A percentile compares a stretch with the other conserved stretches of the same genome.
Evolutionary conservation across 2,113 vertebrate species (phyloP).

Genomic region (Anthoscopus minutus): DNA sequence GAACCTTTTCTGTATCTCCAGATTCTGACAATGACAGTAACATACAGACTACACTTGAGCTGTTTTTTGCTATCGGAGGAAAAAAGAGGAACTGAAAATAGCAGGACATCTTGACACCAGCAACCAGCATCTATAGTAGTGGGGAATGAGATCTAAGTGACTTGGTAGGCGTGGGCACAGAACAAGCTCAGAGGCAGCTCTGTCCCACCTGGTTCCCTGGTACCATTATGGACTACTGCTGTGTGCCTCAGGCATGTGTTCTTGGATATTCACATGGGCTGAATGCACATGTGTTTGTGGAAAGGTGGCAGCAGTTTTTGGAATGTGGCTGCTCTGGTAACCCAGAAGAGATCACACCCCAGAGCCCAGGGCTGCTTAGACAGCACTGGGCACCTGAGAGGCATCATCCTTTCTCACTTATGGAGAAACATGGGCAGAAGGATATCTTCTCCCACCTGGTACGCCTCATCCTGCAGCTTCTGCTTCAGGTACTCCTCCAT

Average conservation of each 20-base stretch:
- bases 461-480: slow-evolving; percentile 85
- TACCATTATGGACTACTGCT: not conserved
- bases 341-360: not conserved
- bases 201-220: not conserved
- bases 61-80: not conserved
- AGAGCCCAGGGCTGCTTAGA: not conserved
- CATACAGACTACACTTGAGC: not conserved
- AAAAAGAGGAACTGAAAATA: not conserved
- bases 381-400: not conserved
- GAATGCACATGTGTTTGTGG: not conserved
- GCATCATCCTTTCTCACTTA: not conserved
- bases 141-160: not conserved
- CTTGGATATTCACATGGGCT: not conserved
- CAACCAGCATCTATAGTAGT: not conserved
- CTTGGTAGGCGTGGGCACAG: not conserved
- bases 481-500: slow-evolving; percentile 90
- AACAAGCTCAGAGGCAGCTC: not conserved
- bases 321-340: not conserved
- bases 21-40: not conserved
- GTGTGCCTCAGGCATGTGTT: not conserved
- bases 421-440: not conserved
- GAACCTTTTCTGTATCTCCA: not conserved
- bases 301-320: not conserved
- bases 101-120: not conserved
- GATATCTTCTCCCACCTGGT: slow-evolving; percentile 76